Conservation (phyloP, 2,888 invertebrate species). For the Drosophila parthenogenetica region DNA sequence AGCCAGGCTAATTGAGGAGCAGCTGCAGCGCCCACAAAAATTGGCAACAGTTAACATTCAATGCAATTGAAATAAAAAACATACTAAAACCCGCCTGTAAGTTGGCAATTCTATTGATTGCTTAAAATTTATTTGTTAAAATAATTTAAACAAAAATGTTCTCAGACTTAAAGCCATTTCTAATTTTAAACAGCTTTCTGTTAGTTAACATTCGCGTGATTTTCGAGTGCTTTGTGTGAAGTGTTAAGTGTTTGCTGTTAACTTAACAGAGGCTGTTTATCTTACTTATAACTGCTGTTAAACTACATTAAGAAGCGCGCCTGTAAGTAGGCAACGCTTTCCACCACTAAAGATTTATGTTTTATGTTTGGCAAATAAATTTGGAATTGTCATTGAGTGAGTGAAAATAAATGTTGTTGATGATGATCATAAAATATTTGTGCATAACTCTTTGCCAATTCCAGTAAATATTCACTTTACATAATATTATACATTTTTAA, state of each 20-base stretch:
- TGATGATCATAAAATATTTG: slow-evolving; percentile 11
- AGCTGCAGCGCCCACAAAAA: slow-evolving; percentile 15
- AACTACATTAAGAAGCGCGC: background rate
- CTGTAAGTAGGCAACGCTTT: slow-evolving; percentile 14
- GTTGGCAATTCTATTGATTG: slow-evolving; percentile 47
- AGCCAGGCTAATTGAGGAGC: slow-evolving; percentile 27
- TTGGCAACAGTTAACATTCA: slow-evolving; percentile 26
- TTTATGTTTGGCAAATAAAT: background rate
- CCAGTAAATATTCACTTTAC: background rate
- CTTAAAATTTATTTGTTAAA: slow-evolving; percentile 11
- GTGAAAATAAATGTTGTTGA: background rate
- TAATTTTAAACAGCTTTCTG: background rate
- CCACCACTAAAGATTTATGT: background rate
- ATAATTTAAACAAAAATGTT: background rate
- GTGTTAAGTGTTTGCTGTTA: background rate
- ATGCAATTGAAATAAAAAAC: slow-evolving; percentile 24
- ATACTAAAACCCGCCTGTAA: slow-evolving; percentile 53
- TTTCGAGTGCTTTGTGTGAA: background rate
- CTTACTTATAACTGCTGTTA: background rate
- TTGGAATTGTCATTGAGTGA: background rate
- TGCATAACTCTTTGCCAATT: background rate
- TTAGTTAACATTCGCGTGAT: background rate
- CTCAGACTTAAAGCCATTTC: background rate
- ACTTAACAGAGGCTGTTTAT: background rate
- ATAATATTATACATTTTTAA: slow-evolving; percentile 7